Base-by-base conservation (phyloP, 2,888 invertebrate species). In the Calameuta idolon region DNA sequence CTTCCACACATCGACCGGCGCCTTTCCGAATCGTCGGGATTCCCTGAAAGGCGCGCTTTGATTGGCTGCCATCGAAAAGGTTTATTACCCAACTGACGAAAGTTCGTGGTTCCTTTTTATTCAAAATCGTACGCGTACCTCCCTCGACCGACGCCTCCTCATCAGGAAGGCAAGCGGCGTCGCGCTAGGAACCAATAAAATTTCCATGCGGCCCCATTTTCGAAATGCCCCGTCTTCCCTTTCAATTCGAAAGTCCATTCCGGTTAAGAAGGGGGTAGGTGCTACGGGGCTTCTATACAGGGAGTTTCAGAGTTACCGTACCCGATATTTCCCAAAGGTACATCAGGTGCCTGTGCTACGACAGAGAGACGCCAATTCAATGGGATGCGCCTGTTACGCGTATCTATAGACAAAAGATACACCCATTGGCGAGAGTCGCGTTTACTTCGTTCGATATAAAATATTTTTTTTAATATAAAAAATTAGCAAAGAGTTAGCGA, bases 131-230 rank as follows among this genome's bases (percentile, higher is more conserved):
- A 5, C 30, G 15, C 34, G 35, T 74, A n/a, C 74, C n/a, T n/a
- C 1, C 23, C 71, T 71, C 3, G 55, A 2, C 55, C 55, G 55
- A 23, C 55, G 55, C 23, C 23, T 55, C 31, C 71, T 71, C 34
- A 71, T 71, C 34, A 31, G 15, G 71, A 34, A 71, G 71, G 71
- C 71, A 71, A 71, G 71, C 34, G 33, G 71, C 71, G 71, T 71
- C 71, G 71, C 71, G 31, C 33, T n/a, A 33, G 31, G 71, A 69
- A 34, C 33, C 71, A 71, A 71, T 71, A 71, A 31, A 71, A 71
- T 71, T 71, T 71, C 71, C 71, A 34, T 71, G 71, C 31, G 71
- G 33, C 34, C 71, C 71, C 55, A 23, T 55, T 55, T 55, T 23
- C 55, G 23, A 55, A 55, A 55, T 55, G 23, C 9, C 55, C 23